Evolutionary conservation across 2,888 invertebrate species (phyloP), one percentile per base, ranked within the genome.

Genomic region (Eupsilia transversa): DNA sequence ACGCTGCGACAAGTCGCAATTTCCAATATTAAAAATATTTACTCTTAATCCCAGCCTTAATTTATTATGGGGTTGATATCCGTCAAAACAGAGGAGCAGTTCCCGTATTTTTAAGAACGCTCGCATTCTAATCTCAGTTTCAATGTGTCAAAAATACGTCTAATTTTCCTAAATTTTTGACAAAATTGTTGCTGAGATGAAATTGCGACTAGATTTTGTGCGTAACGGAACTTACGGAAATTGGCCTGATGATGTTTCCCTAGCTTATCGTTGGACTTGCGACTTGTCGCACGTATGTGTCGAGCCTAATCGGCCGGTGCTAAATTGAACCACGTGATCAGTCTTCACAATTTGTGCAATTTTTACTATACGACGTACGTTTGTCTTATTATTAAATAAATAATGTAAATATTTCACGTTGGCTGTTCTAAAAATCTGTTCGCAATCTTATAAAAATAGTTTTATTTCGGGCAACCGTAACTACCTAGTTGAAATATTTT

Each of bases 261-360:
- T 57, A 52, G 14, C 0, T 33, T 27, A 17, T 35, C 12, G 7
- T 17, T 38, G 27, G 23, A 46, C 23, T 63, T 65, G 68, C 77
- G 77, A 79, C 65, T 84, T 68, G 67, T 88, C 77, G 79, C 74
- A 63, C 33, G 52, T 66, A 59, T 43, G 38, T 1, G 65, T 60
- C 65, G 33, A 60, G 69, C 79, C 81, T 73, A 72, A 83, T 87
- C 79, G 88, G 83, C 84, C 82, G 88, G 88, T 88, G 88, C 88
- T 88, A 88, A 88, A 86, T 86, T 88, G 43, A 78, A 76, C 80
- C 80, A 80, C 73, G 82, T 86, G 83, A 76, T 74, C 71, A 59
- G 65, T 77, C 70, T 79, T 85, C 77, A 80, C 72, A 77, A 79
- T 67, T 76, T 77, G 86, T 84, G 88, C 88, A 88, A 87, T 88